Evolutionary conservation across 2,797 vertebrate species (phyloP).

Genomic region (Lepus townsendii): DNA sequence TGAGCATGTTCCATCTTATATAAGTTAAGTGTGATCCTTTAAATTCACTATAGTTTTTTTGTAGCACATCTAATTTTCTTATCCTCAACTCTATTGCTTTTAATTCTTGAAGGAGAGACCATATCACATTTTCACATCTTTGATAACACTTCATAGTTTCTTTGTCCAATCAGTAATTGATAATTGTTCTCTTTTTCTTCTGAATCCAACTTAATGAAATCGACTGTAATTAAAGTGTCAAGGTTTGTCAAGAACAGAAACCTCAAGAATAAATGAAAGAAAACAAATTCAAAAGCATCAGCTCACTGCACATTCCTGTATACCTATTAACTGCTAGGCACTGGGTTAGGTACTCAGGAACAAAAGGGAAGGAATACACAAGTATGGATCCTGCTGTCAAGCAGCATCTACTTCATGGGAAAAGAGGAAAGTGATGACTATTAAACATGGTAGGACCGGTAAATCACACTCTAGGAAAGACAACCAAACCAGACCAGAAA

Average conservation of each 20-base stretch:
- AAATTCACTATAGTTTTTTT: slow-evolving; percentile 11
- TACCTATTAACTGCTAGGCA: background rate
- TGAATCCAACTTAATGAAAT: background rate
- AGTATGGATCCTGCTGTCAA: background rate
- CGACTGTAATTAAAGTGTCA: background rate
- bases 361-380: background rate
- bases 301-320: background rate
- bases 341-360: background rate
- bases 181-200: background rate
- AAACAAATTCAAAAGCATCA: background rate
- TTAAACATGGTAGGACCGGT: background rate
- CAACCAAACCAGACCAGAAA: background rate
- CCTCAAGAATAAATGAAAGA: background rate
- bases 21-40: background rate
- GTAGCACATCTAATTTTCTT: background rate
- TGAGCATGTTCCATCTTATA: background rate
- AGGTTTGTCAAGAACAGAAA: background rate
- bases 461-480: background rate
- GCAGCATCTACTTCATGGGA: background rate
- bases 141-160: background rate
- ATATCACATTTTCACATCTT: background rate
- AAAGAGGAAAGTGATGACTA: background rate
- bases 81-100: background rate
- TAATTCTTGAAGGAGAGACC: background rate
- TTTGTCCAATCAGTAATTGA: background rate